Percentiles rank a stretch among this genome's conserved stretches.
Evolutionary conservation across 2,113 vertebrate genomes (phyloP).

Genomic region (Ramphastos sulfuratus): DNA sequence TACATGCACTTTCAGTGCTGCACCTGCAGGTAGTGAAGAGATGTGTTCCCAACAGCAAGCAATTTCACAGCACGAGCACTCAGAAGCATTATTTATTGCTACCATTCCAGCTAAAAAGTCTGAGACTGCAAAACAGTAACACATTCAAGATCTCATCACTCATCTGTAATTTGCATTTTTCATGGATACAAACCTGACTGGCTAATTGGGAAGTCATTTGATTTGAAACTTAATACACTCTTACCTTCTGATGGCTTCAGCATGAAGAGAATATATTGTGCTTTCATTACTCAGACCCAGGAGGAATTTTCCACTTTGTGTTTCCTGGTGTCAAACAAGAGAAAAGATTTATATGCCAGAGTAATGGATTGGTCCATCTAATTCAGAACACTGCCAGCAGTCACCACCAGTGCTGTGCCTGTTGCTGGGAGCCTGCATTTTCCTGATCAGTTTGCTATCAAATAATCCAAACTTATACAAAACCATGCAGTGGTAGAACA

Average conservation of each 20-base stretch:
- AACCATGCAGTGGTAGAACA: background rate
- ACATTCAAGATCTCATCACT: constrained; percentile 22
- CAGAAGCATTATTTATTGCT: constrained; percentile 22
- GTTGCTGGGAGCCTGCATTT: background rate
- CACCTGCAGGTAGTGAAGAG: constrained; percentile 28
- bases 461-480: background rate
- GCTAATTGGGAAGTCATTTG: constrained; percentile 26
- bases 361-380: background rate
- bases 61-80: constrained; percentile 25
- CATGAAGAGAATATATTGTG: constrained; percentile 4
- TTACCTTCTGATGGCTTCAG: constrained; percentile 31
- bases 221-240: constrained; percentile 42
- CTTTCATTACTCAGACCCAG: constrained; percentile 20
- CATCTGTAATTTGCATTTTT: constrained; percentile 47
- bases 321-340: constrained; percentile 32
- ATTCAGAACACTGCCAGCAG: background rate
- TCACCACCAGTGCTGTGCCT: background rate
- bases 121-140: constrained; percentile 22
- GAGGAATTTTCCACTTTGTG: constrained; percentile 12
- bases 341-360: constrained; percentile 11
- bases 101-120: constrained; percentile 5
- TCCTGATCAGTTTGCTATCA: background rate
- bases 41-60: constrained; percentile 36
- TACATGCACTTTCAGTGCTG: background rate
- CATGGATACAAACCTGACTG: constrained; percentile 11